Conservation (phyloP, 2,113 vertebrate genomes). For the Marmota monax region DNA sequence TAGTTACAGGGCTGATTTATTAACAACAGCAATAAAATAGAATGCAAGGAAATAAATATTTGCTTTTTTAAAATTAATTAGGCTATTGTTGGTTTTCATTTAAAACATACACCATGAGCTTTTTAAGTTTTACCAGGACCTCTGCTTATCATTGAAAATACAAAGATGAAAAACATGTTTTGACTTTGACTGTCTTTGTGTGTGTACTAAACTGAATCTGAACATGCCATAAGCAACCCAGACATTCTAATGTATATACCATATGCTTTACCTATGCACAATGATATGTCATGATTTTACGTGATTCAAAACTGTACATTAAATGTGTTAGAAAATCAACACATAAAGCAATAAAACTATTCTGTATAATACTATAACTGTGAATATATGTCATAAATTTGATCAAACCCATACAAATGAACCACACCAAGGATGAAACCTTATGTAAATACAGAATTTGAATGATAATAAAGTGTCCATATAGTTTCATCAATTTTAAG, state of each 20-base stretch:
- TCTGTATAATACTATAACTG: not conserved
- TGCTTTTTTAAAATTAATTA: constrained; percentile 55
- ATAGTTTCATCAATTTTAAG: not conserved
- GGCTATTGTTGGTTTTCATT: constrained; percentile 58
- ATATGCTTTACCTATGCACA: not conserved
- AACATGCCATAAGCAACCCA: not conserved
- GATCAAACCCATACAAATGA: not conserved
- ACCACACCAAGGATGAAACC: not conserved
- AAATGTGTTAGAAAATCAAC: not conserved
- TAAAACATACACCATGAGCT: constrained; percentile 38
- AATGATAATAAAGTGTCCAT: not conserved
- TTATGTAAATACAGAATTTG: not conserved
- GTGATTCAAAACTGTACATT: not conserved
- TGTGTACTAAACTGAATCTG: not conserved
- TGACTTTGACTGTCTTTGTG: not conserved
- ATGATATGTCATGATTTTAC: not conserved
- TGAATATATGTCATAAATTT: not conserved
- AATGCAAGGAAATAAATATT: not conserved
- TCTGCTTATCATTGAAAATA: not conserved
- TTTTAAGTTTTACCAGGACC: not conserved
- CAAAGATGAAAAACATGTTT: constrained; percentile 2
- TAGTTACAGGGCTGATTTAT: constrained; percentile 58
- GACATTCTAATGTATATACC: not conserved
- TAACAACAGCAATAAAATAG: constrained; percentile 52
- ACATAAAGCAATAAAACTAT: not conserved